Conservation (phyloP, 2,113 vertebrate genomes). For the Heterotilapia buettikoferi region DNA sequence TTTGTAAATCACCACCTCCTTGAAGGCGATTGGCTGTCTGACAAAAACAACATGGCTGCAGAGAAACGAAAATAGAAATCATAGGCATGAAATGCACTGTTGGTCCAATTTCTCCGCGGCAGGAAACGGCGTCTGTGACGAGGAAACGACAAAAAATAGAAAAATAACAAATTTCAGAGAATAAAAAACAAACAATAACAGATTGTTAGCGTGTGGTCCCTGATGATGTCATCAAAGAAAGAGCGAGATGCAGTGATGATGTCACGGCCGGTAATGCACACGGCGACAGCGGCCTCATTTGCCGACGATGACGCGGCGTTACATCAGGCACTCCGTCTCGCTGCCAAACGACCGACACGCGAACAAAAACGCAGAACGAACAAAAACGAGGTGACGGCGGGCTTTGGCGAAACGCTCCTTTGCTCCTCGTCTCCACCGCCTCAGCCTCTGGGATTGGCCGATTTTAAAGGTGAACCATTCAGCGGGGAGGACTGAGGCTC, state of each 20-base stretch:
- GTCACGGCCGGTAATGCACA: neutral
- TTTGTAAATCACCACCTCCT: neutral
- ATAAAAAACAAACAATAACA: neutral
- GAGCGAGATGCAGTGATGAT: neutral
- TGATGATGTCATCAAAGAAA: neutral
- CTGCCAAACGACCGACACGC: neutral
- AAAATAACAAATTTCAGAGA: constrained; percentile 27
- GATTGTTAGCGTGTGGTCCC: neutral
- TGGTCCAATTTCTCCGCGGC: constrained; percentile 82
- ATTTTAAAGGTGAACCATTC: neutral
- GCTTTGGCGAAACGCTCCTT: neutral
- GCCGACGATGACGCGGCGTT: neutral
- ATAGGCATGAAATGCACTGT: constrained; percentile 58
- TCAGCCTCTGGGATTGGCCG: neutral
- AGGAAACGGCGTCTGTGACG: constrained; percentile 74
- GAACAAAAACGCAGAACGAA: neutral
- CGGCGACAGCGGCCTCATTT: neutral
- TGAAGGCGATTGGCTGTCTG: neutral
- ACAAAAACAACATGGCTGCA: neutral
- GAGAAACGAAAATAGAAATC: neutral
- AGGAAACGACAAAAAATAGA: constrained; percentile 53
- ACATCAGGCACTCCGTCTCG: neutral
- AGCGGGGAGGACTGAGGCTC: neutral
- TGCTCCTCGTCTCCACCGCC: neutral
- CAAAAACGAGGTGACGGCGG: neutral